phyloP scores from a whole-genome alignment of 2,113 vertebrate species.

The Rhea americana region DNA sequence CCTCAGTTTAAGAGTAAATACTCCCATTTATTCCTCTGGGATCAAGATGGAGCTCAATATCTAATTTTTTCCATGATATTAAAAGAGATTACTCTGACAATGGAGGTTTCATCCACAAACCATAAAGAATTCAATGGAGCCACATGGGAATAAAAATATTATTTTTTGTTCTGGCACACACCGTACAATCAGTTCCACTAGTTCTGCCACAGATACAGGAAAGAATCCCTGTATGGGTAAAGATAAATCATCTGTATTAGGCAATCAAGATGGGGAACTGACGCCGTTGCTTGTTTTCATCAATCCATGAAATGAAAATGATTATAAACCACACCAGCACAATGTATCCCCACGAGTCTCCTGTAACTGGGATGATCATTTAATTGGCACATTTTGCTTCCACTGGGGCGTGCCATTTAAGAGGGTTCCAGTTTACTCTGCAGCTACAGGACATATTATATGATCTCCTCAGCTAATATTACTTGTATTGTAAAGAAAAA shows the following conservation, averaged over 20 bases:
- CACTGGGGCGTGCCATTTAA: constrained; percentile 44
- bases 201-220: constrained; percentile 29
- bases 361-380: constrained; percentile 70
- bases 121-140: not conserved
- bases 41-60: not conserved
- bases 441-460: constrained; percentile 13
- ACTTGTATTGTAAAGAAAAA: constrained; percentile 15
- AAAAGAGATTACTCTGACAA: constrained; percentile 4
- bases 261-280: constrained; percentile 50
- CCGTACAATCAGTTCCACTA: not conserved
- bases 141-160: not conserved
- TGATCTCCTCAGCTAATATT: constrained; percentile 9
- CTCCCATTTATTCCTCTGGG: not conserved
- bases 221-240: not conserved
- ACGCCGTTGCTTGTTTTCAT: constrained; percentile 59
- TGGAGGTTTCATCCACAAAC: not conserved
- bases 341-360: constrained; percentile 49
- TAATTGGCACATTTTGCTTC: constrained; percentile 65
- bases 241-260: constrained; percentile 46
- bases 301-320: constrained; percentile 55
- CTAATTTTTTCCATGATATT: constrained; percentile 8
- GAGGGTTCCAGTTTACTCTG: constrained; percentile 28
- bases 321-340: constrained; percentile 58
- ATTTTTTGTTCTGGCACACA: constrained; percentile 36
- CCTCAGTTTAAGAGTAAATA: constrained; percentile 1